Evolutionary conservation across 2,113 vertebrate genomes (phyloP).

Genomic region (Lepus americanus): DNA sequence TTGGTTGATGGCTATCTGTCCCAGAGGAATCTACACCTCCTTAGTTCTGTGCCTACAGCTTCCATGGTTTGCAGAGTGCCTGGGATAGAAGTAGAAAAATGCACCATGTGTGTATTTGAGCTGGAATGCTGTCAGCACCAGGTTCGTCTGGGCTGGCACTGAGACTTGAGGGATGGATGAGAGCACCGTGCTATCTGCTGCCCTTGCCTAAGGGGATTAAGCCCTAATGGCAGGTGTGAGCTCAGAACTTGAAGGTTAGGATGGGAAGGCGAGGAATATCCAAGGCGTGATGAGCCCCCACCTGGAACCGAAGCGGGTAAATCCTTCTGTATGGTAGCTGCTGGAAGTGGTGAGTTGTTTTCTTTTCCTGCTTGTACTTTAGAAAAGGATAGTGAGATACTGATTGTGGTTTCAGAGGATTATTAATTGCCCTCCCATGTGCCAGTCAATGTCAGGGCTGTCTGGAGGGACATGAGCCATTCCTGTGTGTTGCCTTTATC

Average conservation of each 20-base stretch:
- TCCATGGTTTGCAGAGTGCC: background rate
- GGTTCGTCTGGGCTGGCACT: background rate
- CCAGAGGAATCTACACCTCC: background rate
- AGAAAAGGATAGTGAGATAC: constrained; percentile 44
- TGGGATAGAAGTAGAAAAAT: background rate
- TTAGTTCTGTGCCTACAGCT: background rate
- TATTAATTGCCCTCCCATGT: constrained; percentile 75
- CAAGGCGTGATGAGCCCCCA: background rate
- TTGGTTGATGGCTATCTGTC: background rate
- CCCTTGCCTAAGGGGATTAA: no score
- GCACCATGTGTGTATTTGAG: background rate
- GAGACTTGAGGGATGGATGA: background rate
- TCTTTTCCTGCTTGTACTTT: constrained; percentile 45
- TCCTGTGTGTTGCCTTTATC: constrained; percentile 62
- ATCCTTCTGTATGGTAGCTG: background rate
- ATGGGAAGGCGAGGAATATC: background rate
- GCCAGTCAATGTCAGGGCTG: constrained; percentile 71
- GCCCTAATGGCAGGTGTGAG: fast-evolving
- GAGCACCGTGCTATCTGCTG: fast-evolving
- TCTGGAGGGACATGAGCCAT: constrained; percentile 74
- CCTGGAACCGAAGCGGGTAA: background rate
- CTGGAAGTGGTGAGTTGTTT: background rate
- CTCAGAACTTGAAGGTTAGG: background rate
- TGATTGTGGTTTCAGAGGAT: constrained; percentile 59
- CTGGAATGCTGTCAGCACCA: no score